phyloP scores from a whole-genome alignment of 2,113 vertebrate species.

The Otocyon megalotis region DNA sequence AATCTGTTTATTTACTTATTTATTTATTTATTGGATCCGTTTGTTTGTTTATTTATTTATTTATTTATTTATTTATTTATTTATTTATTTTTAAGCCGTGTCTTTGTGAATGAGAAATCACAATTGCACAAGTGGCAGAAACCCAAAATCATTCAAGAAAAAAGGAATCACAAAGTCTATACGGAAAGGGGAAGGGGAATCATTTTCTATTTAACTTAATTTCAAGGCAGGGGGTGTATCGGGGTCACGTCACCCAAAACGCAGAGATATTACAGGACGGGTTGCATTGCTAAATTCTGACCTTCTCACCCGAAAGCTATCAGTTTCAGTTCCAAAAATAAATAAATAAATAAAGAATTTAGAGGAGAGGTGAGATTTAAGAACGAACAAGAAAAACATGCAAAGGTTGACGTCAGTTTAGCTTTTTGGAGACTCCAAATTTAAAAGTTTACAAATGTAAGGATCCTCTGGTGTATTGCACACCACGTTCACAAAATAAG shows the following conservation, averaged over 20 bases:
- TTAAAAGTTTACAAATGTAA: neutral
- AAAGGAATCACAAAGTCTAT: neutral
- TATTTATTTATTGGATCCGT: too few species aligned
- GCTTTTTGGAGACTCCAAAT: neutral
- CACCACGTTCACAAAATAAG: neutral
- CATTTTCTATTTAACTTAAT: neutral
- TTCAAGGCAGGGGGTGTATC: neutral
- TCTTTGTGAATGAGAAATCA: slow-evolving; percentile 4
- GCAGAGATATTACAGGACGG: neutral
- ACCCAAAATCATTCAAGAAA: neutral
- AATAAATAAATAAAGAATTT: neutral
- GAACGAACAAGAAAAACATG: neutral
- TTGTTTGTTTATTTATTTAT: too few species aligned
- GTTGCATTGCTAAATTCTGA: neutral
- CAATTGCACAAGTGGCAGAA: slow-evolving; percentile 9
- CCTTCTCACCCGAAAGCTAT: neutral
- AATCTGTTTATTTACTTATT: too few species aligned
- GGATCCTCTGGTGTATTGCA: neutral
- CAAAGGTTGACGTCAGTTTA: neutral
- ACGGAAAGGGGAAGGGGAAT: neutral
- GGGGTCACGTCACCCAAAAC: neutral
- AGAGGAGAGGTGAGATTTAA: neutral
- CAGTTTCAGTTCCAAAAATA: neutral
- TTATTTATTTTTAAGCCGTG: too few species aligned
- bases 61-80: too few species aligned